Conservation (phyloP, 2,113 vertebrate species). For the Oreochromis tanganicae region DNA sequence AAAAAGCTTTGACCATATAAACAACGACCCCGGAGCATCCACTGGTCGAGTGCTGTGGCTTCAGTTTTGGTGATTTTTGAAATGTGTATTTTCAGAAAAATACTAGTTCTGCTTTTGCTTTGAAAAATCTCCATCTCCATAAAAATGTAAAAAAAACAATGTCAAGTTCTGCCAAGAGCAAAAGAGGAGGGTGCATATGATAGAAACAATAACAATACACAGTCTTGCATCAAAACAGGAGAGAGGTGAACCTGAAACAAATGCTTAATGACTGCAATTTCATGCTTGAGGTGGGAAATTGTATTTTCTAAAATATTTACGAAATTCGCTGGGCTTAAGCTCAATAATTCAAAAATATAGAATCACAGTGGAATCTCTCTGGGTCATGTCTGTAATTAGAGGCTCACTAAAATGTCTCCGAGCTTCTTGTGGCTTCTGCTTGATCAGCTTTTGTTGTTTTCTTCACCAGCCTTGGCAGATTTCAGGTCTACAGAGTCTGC, state of each 20-base stretch:
- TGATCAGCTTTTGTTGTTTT: neutral
- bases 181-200: neutral
- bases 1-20: neutral
- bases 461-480: neutral
- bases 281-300: neutral
- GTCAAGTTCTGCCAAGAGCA: neutral
- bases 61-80: neutral
- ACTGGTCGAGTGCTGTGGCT: neutral
- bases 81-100: neutral
- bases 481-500: neutral
- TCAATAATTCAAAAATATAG: neutral
- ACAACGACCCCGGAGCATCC: neutral
- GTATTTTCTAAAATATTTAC: neutral
- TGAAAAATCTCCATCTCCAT: neutral
- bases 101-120: neutral
- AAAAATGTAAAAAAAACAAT: neutral
- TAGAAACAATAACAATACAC: neutral
- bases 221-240: neutral
- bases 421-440: neutral
- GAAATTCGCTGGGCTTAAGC: neutral
- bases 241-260: neutral
- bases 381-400: neutral
- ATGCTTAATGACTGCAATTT: neutral
- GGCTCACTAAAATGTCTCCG: neutral
- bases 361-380: neutral